phyloP scores from a whole-genome alignment of 2,113 vertebrate species.

The Tupaia chinensis region DNA sequence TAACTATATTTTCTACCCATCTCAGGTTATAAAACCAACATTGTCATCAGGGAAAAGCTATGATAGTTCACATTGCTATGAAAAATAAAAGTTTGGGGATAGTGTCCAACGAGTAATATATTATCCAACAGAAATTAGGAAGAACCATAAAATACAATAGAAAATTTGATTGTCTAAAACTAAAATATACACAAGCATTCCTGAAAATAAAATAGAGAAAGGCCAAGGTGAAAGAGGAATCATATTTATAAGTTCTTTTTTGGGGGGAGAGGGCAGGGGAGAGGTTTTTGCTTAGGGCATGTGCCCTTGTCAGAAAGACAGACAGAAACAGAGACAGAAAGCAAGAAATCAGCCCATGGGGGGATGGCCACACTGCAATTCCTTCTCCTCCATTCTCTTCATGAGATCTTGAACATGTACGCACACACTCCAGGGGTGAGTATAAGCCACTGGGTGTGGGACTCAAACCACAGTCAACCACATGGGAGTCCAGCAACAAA shows the following conservation, averaged over 20 bases:
- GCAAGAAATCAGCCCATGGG: too few relatives aligned
- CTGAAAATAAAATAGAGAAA: not conserved
- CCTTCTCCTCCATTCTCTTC: too few relatives aligned
- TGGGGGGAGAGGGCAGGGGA: too few relatives aligned
- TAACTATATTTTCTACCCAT: not conserved
- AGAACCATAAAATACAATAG: not conserved
- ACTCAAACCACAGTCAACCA: too few relatives aligned
- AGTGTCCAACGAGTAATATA: not conserved
- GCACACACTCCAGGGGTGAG: too few relatives aligned
- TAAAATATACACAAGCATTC: not conserved
- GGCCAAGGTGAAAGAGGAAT: not conserved
- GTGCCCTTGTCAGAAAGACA: too few relatives aligned
- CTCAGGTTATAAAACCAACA: not conserved
- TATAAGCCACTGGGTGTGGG: too few relatives aligned
- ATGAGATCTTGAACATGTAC: too few relatives aligned
- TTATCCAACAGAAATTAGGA: not conserved
- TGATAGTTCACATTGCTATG: not conserved
- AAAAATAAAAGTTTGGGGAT: conserved; percentile 25
- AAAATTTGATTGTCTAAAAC: not conserved
- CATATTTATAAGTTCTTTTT: not conserved
- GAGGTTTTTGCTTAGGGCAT: too few relatives aligned
- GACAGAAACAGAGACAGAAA: too few relatives aligned
- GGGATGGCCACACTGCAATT: too few relatives aligned
- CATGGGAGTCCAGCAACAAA: too few relatives aligned
- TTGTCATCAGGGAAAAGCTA: not conserved